Evolutionary conservation across 2,797 vertebrate species (phyloP).

Genomic region (Kryptolebias ocellatus): DNA sequence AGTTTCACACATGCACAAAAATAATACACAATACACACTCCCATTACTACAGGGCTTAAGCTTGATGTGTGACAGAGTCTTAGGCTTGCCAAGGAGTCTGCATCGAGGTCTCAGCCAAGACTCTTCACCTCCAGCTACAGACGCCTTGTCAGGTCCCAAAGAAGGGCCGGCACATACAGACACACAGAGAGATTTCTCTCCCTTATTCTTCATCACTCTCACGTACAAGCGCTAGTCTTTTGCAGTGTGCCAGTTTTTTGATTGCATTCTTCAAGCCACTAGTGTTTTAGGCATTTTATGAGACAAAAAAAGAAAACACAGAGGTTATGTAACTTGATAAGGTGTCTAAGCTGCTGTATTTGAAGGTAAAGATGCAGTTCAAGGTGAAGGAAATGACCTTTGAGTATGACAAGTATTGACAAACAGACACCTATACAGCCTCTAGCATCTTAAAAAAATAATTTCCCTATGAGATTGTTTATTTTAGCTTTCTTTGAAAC

Average conservation of each 20-base stretch:
- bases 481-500: background rate
- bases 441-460: no score
- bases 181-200: conserved; percentile 11
- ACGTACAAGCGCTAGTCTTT: conserved; percentile 60
- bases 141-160: conserved; percentile 65
- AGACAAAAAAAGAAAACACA: background rate
- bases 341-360: background rate
- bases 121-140: conserved; percentile 81
- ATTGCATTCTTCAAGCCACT: conserved; percentile 62
- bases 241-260: conserved; percentile 64
- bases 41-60: conserved; percentile 56
- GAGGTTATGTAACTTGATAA: background rate
- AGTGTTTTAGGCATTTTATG: conserved; percentile 16
- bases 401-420: background rate
- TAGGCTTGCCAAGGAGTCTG: conserved; percentile 71
- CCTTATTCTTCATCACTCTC: conserved; percentile 16
- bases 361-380: conserved; percentile 13
- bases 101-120: conserved; percentile 67
- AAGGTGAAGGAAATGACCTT: background rate
- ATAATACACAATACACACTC: conserved; percentile 33
- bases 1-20: conserved; percentile 19
- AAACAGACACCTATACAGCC: background rate
- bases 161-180: conserved; percentile 14
- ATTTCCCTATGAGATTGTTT: no score
- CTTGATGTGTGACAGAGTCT: conserved; percentile 75